Base-by-base conservation (phyloP, 2,113 vertebrate species). In the Ovis canadensis region DNA sequence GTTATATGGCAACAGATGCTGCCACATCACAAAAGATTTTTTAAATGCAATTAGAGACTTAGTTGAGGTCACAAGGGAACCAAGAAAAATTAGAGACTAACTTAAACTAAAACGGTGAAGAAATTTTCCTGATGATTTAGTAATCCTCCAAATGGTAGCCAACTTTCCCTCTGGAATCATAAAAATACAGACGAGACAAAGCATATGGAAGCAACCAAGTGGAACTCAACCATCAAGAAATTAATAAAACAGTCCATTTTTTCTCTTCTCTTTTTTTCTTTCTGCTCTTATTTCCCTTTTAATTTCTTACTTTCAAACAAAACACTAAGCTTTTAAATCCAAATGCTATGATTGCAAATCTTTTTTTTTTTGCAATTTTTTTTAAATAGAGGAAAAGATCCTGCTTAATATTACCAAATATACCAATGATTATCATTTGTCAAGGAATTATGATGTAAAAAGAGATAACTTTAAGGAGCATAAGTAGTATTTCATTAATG, bases 271-370 rank as follows among this genome's bases (percentile, higher is more conserved):
- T 83, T n/a, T 54, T 21, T 59, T 59, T 80, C 67, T 91, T 88
- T 92, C 59, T 93, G 40, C 23, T 96, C 77, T 96, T 50, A 94
- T 23, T 87, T 91, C 36, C 19, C 50, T 94, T 55, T 77, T 91
- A 96, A 92, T 90, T 97, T 92, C 60, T 94, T 67, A 90, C 89
- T 96, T 97, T 88, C 74, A 97, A 95, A 87, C 50, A 82, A 94
- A 95, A 94, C 12, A 88, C 8, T 57, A 92, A 95, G 21, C 36
- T 93, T 93, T 84, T 55, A 85, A 95, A 89, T 67, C 71, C 50
- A 96, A 95, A 96, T 91, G 59, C 40, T 57, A 96, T 84, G 94
- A 96, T 93, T 71, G 86, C 8, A 95, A 88, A 33, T 21, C 15
- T 55, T 64, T 43, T 81, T 87, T 95, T 90, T 74, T 74, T 95